Evolutionary conservation across 2,113 vertebrate species (phyloP).

Genomic region (Natator depressus): DNA sequence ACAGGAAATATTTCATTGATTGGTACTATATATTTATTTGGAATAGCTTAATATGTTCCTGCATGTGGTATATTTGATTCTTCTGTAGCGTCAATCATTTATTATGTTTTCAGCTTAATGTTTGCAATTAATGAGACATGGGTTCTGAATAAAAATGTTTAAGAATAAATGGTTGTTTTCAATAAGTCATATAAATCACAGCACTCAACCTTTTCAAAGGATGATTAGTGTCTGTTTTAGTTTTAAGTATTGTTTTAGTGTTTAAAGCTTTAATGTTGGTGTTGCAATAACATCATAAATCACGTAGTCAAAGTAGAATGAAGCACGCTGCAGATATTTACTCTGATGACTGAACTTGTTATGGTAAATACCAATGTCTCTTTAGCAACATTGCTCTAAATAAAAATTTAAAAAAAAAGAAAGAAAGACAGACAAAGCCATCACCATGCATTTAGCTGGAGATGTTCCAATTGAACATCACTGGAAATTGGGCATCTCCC

Average conservation of each 20-base stretch:
- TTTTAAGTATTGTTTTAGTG: conserved; percentile 62
- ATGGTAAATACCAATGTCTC: conserved; percentile 42
- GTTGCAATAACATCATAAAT: conserved; percentile 48
- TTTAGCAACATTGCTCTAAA: conserved; percentile 12
- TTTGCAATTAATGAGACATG: conserved; percentile 45
- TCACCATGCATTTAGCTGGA: not conserved
- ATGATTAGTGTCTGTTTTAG: conserved; percentile 40
- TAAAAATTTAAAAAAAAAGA: not conserved
- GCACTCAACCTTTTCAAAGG: conserved; percentile 58
- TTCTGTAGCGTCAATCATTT: conserved; percentile 8
- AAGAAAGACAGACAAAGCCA: not conserved
- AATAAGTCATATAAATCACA: conserved; percentile 62
- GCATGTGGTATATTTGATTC: not conserved
- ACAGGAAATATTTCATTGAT: not conserved
- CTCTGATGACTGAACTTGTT: conserved; percentile 26
- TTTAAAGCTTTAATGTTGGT: conserved; percentile 54
- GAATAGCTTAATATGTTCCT: not conserved
- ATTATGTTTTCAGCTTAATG: conserved; percentile 32
- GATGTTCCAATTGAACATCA: not conserved
- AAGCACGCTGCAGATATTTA: conserved; percentile 37
- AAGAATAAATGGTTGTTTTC: conserved; percentile 53
- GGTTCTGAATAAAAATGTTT: conserved; percentile 31
- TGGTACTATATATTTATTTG: not conserved
- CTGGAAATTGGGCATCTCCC: not conserved
- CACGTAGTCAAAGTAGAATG: conserved; percentile 48